Conservation (phyloP, 2,113 vertebrate genomes). For the Hiodon tergisus region DNA sequence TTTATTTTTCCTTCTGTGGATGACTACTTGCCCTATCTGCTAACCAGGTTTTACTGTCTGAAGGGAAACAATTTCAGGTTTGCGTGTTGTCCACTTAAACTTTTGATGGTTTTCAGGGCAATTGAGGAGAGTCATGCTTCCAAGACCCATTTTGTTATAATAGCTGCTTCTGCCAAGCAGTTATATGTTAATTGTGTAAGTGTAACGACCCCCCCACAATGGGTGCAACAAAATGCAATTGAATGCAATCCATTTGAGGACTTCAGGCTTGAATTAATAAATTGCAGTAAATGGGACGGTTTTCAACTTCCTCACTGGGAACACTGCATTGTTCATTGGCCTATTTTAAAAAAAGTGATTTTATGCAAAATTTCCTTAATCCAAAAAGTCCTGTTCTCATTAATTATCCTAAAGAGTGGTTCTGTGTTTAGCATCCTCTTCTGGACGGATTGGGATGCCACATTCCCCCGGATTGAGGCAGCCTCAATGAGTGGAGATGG, state of each 20-base stretch:
- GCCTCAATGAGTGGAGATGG: conserved; percentile 92
- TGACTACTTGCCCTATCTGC: conserved; percentile 1
- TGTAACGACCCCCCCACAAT: background rate
- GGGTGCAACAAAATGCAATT: conserved; percentile 4
- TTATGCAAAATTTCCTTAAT: background rate
- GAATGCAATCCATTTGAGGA: background rate
- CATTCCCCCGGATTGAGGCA: conserved; percentile 92
- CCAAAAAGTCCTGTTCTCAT: background rate
- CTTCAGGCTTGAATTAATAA: background rate
- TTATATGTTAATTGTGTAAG: conserved; percentile 10
- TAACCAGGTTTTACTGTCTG: background rate
- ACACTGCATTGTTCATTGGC: conserved; percentile 12
- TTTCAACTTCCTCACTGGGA: conserved; percentile 5
- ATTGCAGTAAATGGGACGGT: conserved; percentile 14
- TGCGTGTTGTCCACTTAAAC: background rate
- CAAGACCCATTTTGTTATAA: conserved; percentile 14
- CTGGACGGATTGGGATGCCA: conserved; percentile 99
- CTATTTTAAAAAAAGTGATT: conserved; percentile 4
- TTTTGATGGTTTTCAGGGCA: conserved; percentile 1
- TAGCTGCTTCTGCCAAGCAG: conserved; percentile 8
- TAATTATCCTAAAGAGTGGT: background rate
- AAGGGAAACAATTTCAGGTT: background rate
- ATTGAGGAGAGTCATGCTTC: conserved; percentile 7
- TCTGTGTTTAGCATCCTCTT: conserved; percentile 78
- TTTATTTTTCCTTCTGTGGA: background rate